A percentile compares a stretch with the other conserved stretches of the same genome.
Evolutionary conservation across 1,140 invertebrate species (phyloP).

Genomic region (Anagrus nilaparvatae): DNA sequence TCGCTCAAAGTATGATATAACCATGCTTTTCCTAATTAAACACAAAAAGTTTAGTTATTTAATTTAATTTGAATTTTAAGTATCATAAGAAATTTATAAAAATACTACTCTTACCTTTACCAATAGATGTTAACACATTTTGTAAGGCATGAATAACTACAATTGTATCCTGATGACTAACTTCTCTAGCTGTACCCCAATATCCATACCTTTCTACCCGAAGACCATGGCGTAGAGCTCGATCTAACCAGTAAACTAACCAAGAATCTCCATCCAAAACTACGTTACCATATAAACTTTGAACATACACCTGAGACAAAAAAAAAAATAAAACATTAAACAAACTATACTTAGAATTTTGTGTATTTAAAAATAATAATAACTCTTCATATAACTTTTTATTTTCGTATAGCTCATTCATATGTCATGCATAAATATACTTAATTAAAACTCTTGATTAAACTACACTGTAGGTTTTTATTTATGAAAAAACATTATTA

Average conservation of each 20-base stretch:
- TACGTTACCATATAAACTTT: slow-evolving; percentile 39
- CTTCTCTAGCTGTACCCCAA: slow-evolving; percentile 46
- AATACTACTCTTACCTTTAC: slow-evolving; percentile 33
- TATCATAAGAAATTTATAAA: neutral
- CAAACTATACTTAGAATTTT: no score
- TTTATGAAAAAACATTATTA: no score
- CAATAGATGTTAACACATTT: slow-evolving; percentile 40
- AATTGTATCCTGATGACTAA: slow-evolving; percentile 44
- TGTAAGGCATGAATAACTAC: slow-evolving; percentile 40
- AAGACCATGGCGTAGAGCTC: slow-evolving; percentile 39
- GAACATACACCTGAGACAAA: slow-evolving; percentile 40
- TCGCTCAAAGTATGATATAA: slow-evolving; percentile 42
- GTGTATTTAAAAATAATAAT: no score
- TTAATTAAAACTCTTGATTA: no score
- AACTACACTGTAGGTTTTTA: no score
- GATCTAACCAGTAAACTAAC: slow-evolving; percentile 42
- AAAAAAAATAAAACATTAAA: no score
- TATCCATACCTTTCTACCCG: slow-evolving; percentile 43
- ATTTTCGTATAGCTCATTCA: no score
- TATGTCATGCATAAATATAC: no score
- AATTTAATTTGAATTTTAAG: neutral
- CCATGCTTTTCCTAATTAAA: slow-evolving; percentile 39
- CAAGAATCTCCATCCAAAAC: slow-evolving; percentile 40
- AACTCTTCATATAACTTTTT: no score
- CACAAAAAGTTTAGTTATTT: neutral